Evolutionary conservation across 2,113 vertebrate species (phyloP).

Genomic region (Ciconia stormi): DNA sequence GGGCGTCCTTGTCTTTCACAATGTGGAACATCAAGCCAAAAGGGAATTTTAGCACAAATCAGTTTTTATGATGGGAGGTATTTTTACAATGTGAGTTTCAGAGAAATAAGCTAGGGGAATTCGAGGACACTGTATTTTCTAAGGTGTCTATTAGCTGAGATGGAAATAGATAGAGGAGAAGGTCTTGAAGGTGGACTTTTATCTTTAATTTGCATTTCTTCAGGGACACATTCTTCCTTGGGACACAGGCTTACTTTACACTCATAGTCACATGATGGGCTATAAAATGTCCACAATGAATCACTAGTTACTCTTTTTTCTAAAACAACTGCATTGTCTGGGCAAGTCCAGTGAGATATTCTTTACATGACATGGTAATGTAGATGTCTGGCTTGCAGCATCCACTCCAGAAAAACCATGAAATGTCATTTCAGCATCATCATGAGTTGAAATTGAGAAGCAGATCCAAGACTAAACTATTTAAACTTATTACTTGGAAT

Average conservation of each 20-base stretch:
- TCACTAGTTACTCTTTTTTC: neutral
- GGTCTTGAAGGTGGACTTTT: neutral
- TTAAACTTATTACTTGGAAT: neutral
- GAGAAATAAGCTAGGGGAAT: neutral
- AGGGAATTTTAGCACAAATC: neutral
- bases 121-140: neutral
- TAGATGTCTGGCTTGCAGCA: neutral
- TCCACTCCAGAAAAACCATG: neutral
- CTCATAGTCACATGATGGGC: neutral
- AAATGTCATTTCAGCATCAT: neutral
- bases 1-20: neutral
- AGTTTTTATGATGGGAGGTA: slow-evolving; percentile 1
- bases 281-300: neutral
- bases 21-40: neutral
- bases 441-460: neutral
- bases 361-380: neutral
- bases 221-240: neutral
- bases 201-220: slow-evolving; percentile 16
- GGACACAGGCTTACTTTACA: neutral
- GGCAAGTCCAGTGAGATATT: neutral
- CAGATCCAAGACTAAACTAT: neutral
- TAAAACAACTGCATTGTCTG: neutral
- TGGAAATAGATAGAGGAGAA: neutral
- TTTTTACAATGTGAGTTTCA: neutral
- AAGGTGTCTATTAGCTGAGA: neutral